Evolutionary conservation across 2,797 vertebrate genomes (phyloP).

Genomic region (Enteromius radiatus): DNA sequence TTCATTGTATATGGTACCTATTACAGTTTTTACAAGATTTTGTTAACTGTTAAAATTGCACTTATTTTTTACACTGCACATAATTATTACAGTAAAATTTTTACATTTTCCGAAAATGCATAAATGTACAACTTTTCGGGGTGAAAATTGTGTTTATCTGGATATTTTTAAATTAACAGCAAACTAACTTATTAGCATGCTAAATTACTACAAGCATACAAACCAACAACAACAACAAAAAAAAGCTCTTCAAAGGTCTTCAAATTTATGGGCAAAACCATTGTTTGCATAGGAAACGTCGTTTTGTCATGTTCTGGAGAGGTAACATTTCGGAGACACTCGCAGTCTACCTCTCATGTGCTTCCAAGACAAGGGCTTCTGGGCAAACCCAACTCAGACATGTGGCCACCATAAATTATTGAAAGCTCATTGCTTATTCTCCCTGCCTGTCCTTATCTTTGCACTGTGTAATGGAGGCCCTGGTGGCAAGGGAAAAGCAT

Average conservation of each 20-base stretch:
- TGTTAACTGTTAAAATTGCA: too few species aligned
- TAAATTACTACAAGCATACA: background rate
- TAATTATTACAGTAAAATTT: too few species aligned
- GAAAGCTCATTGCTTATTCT: conserved; percentile 72
- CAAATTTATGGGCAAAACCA: background rate
- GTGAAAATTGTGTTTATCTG: background rate
- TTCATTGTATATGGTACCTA: too few species aligned
- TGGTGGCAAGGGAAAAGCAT: conserved; percentile 62
- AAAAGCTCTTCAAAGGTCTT: too few species aligned
- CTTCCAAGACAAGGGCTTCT: conserved; percentile 65
- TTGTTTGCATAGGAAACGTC: background rate
- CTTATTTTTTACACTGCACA: too few species aligned
- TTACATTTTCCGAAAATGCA: too few species aligned
- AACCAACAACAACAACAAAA: too few species aligned
- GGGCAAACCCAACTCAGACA: conserved; percentile 75
- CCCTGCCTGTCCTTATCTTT: conserved; percentile 74
- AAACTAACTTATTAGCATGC: background rate
- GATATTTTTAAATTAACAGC: background rate
- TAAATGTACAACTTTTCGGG: too few species aligned
- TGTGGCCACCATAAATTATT: conserved; percentile 77
- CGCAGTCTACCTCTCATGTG: conserved; percentile 9
- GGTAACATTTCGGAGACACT: background rate
- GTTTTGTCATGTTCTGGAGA: conserved; percentile 28
- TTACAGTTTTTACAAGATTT: too few species aligned
- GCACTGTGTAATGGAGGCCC: conserved; percentile 75